Percentiles rank a stretch among this genome's conserved stretches.
Evolutionary conservation across 2,888 invertebrate genomes (phyloP).

Genomic region (Phragmatobia fuliginosa): DNA sequence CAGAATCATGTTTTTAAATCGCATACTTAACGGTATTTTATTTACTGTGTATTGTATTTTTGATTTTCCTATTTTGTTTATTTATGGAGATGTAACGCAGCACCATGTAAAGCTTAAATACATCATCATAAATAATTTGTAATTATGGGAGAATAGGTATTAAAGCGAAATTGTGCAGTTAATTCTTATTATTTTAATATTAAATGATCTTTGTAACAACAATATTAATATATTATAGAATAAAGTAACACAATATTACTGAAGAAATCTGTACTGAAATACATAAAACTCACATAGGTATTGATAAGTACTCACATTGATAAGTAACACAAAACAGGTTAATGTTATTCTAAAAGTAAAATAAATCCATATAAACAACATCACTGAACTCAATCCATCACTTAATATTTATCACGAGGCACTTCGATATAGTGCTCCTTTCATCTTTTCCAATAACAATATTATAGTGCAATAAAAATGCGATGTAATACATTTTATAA

Average conservation of each 20-base stretch:
- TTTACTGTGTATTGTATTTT: not conserved
- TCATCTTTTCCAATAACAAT: slow-evolving; percentile 35
- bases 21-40: not conserved
- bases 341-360: slow-evolving; percentile 8
- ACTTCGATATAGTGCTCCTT: slow-evolving; percentile 30
- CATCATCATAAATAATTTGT: not conserved
- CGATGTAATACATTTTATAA: slow-evolving; percentile 16
- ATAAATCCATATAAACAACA: slow-evolving; percentile 16
- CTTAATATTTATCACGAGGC: slow-evolving; percentile 30
- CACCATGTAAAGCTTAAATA: not conserved
- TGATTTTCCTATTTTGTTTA: not conserved
- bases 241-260: not conserved
- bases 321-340: slow-evolving; percentile 5
- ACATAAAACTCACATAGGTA: not conserved
- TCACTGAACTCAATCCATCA: slow-evolving; percentile 37
- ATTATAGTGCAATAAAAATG: slow-evolving; percentile 20
- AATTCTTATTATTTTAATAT: not conserved
- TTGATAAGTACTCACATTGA: not conserved
- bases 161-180: not conserved
- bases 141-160: no score
- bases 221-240: no score
- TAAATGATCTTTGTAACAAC: no score
- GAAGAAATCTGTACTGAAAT: not conserved
- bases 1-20: not conserved
- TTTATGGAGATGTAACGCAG: not conserved